Base-by-base conservation (phyloP, 2,888 invertebrate genomes). In the Idaea straminata region DNA sequence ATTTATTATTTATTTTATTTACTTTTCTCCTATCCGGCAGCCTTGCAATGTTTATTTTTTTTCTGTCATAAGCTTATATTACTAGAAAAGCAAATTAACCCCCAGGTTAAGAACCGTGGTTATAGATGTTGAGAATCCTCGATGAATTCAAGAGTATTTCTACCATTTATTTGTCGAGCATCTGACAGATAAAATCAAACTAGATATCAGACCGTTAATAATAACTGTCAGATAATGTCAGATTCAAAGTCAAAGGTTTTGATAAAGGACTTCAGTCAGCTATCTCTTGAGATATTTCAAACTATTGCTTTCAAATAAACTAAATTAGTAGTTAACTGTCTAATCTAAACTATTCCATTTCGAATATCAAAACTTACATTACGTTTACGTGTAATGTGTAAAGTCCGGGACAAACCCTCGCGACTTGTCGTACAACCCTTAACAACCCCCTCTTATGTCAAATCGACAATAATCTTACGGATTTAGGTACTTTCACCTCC, bases 271-370 rank as follows among this genome's bases (percentile, higher is more conserved):
- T 47, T 47, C 47, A 47, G 13, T 47, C 47, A 47, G 13, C 47
- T 47, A 47, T 47, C 47, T 47, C 47, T 47, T 13, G 4, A 13
- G 13, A 47, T 7, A 47, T 47, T 47, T 47, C 47, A 47, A 47
- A 47, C 47, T 47, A 47, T 47, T 47, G 47, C 47, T 47, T 47
- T 47, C 47, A 47, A 47, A 47, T 47, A 47, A 47, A 47, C 47
- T 47, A 47, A 47, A 47, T 47, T 47, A 47, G 10, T 47, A 47
- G 13, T 47, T 6, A 13, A 7, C 2, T 47, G 13, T 47, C 47
- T 47, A 47, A 47, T 47, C 47, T 47, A 47, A 47, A 47, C 47
- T 47, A 47, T 47, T 47, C 7, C 13, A 47, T 10, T 47, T 47
- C 47, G 47, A 4, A 47, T 47, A 13, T 47, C 47, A 47, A 13